Evolutionary conservation across 2,888 invertebrate genomes (phyloP), one percentile per base, ranked within the genome.

Genomic region (Junonia oenone): DNA sequence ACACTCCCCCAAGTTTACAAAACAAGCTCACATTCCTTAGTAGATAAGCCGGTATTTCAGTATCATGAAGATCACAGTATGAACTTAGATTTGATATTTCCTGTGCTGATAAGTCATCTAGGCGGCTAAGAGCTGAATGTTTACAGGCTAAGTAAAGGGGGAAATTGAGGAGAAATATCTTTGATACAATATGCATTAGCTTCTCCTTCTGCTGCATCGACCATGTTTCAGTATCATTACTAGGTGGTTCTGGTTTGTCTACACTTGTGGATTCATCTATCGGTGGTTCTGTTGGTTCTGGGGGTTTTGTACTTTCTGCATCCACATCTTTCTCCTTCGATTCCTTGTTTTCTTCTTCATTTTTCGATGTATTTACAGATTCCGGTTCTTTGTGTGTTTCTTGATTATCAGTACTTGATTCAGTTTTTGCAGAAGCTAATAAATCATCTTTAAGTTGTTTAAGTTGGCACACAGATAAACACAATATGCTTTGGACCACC

Each of bases 21-120:
- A 98, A 98, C 72, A 97, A 92, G 68, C 96, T 96, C n/a, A 98
- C 97, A 87, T 98, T 98, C 55, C 97, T 93, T 58, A 98, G 91
- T 63, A 98, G 91, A 79, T 96, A 96, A 56, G 97, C 95, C 22
- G 98, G 97, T 74, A 98, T 95, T 83, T 98, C 98, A 53, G 97
- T 95, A 83, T 98, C 98, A 86, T 98, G 95, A 48, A 98, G 91
- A 88, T 98, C 98, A 89, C 98, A 98, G 77, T 94, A 97, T 62
- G 94, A 92, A 79, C 94, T 94, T 63, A 95, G 84, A 68, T 92
- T 93, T 69, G 93, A 94, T 81, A 95, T 95, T 86, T 98, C 98
- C 74, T 96, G 96, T 68, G 96, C 94, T 8, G 95, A 94, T 6
- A 97, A 90, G 68, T 97, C 96, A 87, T 96, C 96, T 58, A 96